Conservation (phyloP, 2,888 invertebrate species). For the Acrocera orbiculus region DNA sequence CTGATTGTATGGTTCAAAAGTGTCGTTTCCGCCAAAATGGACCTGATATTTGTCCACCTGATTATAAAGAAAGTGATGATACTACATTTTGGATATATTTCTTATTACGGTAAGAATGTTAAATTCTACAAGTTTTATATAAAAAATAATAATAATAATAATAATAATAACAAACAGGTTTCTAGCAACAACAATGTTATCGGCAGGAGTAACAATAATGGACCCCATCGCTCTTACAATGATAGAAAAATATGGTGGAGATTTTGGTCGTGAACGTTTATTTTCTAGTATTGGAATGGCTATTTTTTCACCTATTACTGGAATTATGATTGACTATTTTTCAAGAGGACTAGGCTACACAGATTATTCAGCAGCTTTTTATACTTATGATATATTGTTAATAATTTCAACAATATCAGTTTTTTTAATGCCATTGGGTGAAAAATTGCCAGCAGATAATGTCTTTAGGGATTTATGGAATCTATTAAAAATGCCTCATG, state of each 20-base stretch:
- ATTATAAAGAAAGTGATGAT: conserved; percentile 60
- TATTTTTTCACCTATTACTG: conserved; percentile 63
- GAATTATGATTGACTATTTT: conserved; percentile 51
- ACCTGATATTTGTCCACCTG: conserved; percentile 60
- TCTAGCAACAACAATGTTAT: conserved; percentile 62
- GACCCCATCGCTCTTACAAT: conserved; percentile 74
- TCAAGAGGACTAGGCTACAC: conserved; percentile 46
- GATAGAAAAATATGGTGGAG: conserved; percentile 68
- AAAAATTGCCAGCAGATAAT: conserved; percentile 60
- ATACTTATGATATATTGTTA: conserved; percentile 56
- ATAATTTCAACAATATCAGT: conserved; percentile 56
- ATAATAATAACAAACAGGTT: conserved; percentile 33
- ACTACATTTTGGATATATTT: conserved; percentile 73
- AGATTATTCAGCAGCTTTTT: conserved; percentile 78
- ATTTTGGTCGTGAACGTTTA: conserved; percentile 62
- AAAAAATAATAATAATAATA: background rate
- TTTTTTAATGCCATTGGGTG: conserved; percentile 59
- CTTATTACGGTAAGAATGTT: conserved; percentile 32
- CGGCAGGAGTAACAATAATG: conserved; percentile 73
- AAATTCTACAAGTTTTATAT: background rate
- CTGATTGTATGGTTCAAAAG: conserved; percentile 58
- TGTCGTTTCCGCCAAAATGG: conserved; percentile 59
- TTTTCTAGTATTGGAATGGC: conserved; percentile 72
- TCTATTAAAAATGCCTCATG: conserved; percentile 59
- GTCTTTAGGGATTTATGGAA: conserved; percentile 56